Percentiles rank a stretch among this genome's conserved stretches.
Evolutionary conservation across 1,140 invertebrate species (phyloP).

Genomic region (Lethrus apterus): DNA sequence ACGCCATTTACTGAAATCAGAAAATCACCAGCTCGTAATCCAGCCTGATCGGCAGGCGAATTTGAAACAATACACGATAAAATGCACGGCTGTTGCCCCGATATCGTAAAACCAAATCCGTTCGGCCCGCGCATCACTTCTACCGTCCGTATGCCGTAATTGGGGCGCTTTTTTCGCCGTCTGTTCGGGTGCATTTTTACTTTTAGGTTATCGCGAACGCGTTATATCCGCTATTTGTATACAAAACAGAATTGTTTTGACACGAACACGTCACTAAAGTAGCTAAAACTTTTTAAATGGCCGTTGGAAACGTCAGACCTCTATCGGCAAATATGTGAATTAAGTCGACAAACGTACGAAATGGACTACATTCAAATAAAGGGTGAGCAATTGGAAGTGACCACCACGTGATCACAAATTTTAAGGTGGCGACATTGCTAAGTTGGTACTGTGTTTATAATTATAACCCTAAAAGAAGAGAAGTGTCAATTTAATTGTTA

Average conservation of each 20-base stretch:
- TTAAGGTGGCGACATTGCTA: too few species aligned
- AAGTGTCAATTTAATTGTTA: too few species aligned
- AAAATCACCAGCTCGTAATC: constrained; percentile 83
- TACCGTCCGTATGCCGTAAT: constrained; percentile 74
- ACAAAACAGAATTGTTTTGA: constrained; percentile 4
- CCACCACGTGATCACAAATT: too few species aligned
- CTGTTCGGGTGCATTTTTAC: constrained; percentile 58
- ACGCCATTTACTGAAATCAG: constrained; percentile 85
- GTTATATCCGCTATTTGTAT: neutral
- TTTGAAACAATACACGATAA: constrained; percentile 79
- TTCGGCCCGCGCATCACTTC: constrained; percentile 76
- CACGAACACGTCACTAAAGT: constrained; percentile 21
- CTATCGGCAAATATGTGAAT: constrained; percentile 13
- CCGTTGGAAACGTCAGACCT: constrained; percentile 19
- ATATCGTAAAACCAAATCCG: constrained; percentile 89
- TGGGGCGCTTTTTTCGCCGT: constrained; percentile 70
- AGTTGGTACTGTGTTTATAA: too few species aligned
- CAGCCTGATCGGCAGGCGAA: constrained; percentile 77
- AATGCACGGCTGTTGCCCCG: constrained; percentile 86
- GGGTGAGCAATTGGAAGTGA: too few species aligned
- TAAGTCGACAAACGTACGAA: neutral
- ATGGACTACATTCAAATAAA: too few species aligned
- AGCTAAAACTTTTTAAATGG: constrained; percentile 19
- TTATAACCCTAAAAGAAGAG: too few species aligned
- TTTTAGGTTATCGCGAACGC: constrained; percentile 10